Evolutionary conservation across 2,113 vertebrate species (phyloP).

Genomic region (Myotis lucifugus): DNA sequence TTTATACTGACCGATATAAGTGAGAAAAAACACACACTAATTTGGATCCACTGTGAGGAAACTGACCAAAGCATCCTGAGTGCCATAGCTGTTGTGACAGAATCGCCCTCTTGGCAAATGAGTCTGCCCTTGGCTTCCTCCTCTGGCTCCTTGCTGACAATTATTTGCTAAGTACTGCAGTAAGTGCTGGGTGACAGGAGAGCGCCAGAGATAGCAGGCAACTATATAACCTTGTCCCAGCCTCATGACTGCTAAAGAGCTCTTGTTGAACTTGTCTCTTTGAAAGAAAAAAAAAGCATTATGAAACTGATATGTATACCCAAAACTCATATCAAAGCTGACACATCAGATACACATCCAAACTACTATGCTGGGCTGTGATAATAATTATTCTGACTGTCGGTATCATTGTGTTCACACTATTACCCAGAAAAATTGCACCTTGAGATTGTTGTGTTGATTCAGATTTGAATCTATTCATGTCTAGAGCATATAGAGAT

Average conservation of each 20-base stretch:
- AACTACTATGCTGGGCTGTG: constrained; percentile 52
- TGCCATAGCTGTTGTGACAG: not conserved
- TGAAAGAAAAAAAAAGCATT: constrained; percentile 48
- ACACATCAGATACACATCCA: constrained; percentile 70
- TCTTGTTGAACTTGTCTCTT: constrained; percentile 73
- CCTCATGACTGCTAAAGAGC: constrained; percentile 74
- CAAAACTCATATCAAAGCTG: constrained; percentile 71
- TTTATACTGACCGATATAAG: not conserved
- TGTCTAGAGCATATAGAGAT: constrained; percentile 56
- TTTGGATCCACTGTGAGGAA: not conserved
- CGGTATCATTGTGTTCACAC: constrained; percentile 67
- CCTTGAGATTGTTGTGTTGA: constrained; percentile 78
- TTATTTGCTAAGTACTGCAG: constrained; percentile 57
- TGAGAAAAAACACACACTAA: not conserved
- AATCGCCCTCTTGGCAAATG: not conserved
- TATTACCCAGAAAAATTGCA: constrained; percentile 74
- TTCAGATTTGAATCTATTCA: constrained; percentile 79
- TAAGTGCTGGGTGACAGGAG: constrained; percentile 51
- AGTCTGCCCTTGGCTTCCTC: constrained; percentile 61
- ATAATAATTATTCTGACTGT: constrained; percentile 69
- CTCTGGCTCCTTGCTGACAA: constrained; percentile 54
- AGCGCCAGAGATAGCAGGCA: constrained; percentile 21
- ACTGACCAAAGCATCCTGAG: not conserved
- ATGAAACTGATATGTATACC: constrained; percentile 63
- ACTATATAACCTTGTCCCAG: constrained; percentile 66